Evolutionary conservation across 2,113 vertebrate species (phyloP), one percentile per base, ranked within the genome.

Genomic region (Dicentrarchus labrax): DNA sequence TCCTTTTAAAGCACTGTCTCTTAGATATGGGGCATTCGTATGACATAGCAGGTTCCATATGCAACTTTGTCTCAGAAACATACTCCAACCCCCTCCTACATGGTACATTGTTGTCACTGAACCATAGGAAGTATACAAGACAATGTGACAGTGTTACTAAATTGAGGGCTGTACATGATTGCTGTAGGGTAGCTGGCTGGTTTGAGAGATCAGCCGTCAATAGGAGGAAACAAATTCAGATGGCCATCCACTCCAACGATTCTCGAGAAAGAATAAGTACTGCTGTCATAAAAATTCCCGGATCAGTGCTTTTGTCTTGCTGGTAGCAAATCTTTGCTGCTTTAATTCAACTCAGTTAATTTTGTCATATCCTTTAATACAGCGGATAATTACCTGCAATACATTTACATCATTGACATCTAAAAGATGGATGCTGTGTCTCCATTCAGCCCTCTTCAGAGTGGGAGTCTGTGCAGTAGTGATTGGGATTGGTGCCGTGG

Each of bases 1-100:
- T 94, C 95, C 95, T 93, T 95, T 95, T 95, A 93, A 95, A 96
- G 95, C 53, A 47, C 78, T 83, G 90, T 84, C 79, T 82, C 76
- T 60, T 38, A 84, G 90, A 95, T 91, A 93, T 82, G 82, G 47
- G 59, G 19, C 83, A 90, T 91, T 90, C 80, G 36, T 85, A 86
- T 90, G 92, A 89, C 93, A 93, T 88, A 65, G 85, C 56, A 38
- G 68, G 80, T 80, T 85, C 80, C 80, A 62, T 82, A 75, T 64
- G 74, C 56, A 70, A 70, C 87, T 76, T 74, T 78, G 72, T 84
- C 83, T 86, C 60, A 82, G 80, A 86, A 90, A 83, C 78, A 79
- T 76, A 78, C 62, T 68, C 70, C 60, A 38, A 30, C 51, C n/a
- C 71, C 76, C 77, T 30, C 8, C 1, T 47, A 72, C 69, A 85